A percentile compares a stretch with the other conserved stretches of the same genome.
Conservation (phyloP, 2,113 vertebrate species). For the Oceanites oceanicus region DNA sequence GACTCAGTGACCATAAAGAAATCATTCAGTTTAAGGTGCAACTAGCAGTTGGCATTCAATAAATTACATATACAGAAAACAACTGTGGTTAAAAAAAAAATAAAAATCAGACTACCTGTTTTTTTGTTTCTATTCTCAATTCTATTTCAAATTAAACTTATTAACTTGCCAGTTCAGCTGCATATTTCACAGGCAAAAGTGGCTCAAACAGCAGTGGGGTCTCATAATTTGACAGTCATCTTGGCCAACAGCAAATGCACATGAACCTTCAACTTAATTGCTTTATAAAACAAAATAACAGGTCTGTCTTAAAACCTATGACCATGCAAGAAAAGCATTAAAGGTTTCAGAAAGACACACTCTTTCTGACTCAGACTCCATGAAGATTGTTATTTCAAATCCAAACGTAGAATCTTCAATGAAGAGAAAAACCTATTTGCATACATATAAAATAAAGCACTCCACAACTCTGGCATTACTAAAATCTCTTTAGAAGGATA, state of each 20-base stretch:
- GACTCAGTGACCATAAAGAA: conserved; percentile 63
- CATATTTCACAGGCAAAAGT: conserved; percentile 54
- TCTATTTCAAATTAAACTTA: conserved; percentile 43
- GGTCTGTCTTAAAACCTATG: conserved; percentile 47
- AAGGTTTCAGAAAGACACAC: conserved; percentile 15
- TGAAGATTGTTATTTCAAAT: conserved; percentile 42
- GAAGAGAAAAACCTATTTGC: conserved; percentile 36
- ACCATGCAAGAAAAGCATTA: conserved; percentile 45
- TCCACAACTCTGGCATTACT: conserved; percentile 60
- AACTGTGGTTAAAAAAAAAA: conserved; percentile 53
- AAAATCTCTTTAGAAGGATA: conserved; percentile 51
- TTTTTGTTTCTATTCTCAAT: conserved; percentile 28
- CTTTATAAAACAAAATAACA: conserved; percentile 36
- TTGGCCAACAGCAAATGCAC: conserved; percentile 50
- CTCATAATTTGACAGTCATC: conserved; percentile 18
- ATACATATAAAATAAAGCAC: conserved; percentile 58
- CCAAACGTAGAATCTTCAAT: conserved; percentile 51
- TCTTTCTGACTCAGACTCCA: conserved; percentile 25
- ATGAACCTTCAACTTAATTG: conserved; percentile 1
- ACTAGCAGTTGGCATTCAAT: conserved; percentile 72
- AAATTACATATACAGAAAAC: conserved; percentile 65
- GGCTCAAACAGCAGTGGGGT: conserved; percentile 57
- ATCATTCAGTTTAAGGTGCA: conserved; percentile 68
- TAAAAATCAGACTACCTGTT: conserved; percentile 45
- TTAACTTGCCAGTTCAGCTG: conserved; percentile 43